Conservation (phyloP, 2,888 invertebrate species). For the Scelioninae gen. 2 region DNA sequence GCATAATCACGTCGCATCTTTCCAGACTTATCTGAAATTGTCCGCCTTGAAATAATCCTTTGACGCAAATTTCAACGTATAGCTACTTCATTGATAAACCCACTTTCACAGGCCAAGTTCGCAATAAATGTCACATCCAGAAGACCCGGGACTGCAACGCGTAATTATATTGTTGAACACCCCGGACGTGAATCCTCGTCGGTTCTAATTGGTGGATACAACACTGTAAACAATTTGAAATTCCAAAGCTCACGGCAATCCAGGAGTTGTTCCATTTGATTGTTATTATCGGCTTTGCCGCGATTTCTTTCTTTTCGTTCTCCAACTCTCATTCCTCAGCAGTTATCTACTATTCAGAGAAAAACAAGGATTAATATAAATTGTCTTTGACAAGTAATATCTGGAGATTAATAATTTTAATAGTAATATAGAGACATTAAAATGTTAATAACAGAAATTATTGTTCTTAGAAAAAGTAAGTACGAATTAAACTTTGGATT, state of each 20-base stretch:
- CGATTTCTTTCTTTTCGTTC: no score
- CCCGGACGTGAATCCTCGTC: background rate
- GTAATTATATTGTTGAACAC: conserved; percentile 28
- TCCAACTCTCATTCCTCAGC: background rate
- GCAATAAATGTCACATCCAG: conserved; percentile 15
- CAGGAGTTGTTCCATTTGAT: conserved; percentile 29
- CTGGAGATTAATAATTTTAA: no score
- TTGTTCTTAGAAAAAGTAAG: no score
- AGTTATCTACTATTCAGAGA: conserved; percentile 39
- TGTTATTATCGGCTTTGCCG: conserved; percentile 22
- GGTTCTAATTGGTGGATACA: conserved; percentile 43
- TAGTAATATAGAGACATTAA: no score
- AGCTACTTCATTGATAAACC: conserved; percentile 34
- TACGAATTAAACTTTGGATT: no score
- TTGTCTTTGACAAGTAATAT: no score
- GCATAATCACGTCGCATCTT: conserved; percentile 24
- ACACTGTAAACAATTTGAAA: conserved; percentile 35
- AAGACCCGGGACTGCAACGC: conserved; percentile 5
- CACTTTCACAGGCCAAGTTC: conserved; percentile 14
- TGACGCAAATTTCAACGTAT: conserved; percentile 39
- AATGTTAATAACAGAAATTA: no score
- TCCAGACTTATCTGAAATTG: conserved; percentile 38
- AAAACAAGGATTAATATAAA: conserved; percentile 61
- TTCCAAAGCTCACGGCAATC: conserved; percentile 24
- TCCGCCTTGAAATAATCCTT: conserved; percentile 19